Conservation (phyloP, 2,113 vertebrate genomes). For the Rhea pennata region DNA sequence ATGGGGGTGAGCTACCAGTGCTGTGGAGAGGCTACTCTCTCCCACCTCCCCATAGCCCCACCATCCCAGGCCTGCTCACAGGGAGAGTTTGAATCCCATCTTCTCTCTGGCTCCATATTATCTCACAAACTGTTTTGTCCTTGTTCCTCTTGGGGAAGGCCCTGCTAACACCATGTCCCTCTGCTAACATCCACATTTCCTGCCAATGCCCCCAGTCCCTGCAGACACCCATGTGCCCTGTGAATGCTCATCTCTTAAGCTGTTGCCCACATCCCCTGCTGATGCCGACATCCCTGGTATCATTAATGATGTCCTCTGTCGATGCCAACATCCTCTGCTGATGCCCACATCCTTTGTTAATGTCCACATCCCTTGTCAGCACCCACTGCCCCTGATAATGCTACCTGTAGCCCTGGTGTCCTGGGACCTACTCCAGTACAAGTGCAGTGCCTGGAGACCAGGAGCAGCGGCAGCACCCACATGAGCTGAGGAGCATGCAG, state of each 20-base stretch:
- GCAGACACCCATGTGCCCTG: rapidly evolving
- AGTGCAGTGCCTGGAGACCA: not conserved
- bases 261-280: not conserved
- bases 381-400: not conserved
- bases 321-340: not conserved
- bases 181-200: not conserved
- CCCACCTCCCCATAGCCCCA: not conserved
- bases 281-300: too few species aligned
- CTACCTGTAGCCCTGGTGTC: not conserved
- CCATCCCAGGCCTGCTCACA: not conserved
- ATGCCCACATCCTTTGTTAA: not conserved
- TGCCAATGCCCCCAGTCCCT: not conserved
- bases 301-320: not conserved
- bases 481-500: not conserved
- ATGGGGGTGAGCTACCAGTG: not conserved
- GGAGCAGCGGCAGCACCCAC: not conserved
- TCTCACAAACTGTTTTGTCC: not conserved
- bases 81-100: not conserved
- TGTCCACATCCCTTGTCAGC: not conserved
- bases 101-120: not conserved
- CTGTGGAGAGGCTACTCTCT: too few species aligned
- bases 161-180: rapidly evolving
- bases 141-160: rapidly evolving
- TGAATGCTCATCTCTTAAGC: rapidly evolving
- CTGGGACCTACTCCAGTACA: not conserved